phyloP scores from a whole-genome alignment of 2,113 vertebrate species.

The Clarias gariepinus region DNA sequence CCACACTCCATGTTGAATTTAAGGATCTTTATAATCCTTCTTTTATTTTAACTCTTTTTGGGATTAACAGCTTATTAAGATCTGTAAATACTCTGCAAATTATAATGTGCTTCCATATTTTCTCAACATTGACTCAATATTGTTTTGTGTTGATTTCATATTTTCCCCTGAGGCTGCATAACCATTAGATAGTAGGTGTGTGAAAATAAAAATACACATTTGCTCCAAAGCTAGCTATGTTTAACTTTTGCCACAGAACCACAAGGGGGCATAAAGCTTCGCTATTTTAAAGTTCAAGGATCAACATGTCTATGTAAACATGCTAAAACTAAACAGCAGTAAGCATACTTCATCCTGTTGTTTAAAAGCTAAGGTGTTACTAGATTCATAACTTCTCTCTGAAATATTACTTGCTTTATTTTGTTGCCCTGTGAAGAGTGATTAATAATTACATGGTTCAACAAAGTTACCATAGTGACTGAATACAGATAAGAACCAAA shows the following conservation, averaged over 20 bases:
- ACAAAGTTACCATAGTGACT: conserved; percentile 14
- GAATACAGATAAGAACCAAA: conserved; percentile 4
- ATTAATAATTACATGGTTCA: background rate
- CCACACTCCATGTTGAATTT: no score
- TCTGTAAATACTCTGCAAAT: no score
- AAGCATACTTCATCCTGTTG: conserved; percentile 47
- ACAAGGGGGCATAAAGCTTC: conserved; percentile 55
- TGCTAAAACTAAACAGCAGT: conserved; percentile 70
- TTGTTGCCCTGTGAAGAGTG: background rate
- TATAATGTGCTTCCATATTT: no score
- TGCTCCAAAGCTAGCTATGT: conserved; percentile 36
- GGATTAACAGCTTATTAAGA: no score
- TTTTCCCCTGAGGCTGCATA: background rate
- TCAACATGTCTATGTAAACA: conserved; percentile 66
- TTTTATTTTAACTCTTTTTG: no score
- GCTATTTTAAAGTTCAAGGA: conserved; percentile 73
- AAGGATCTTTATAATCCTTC: no score
- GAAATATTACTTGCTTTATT: conserved; percentile 7
- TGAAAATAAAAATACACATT: background rate
- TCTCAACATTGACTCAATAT: no score
- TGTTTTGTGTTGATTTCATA: no score
- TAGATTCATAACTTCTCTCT: background rate
- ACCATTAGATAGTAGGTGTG: background rate
- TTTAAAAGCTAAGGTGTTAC: background rate
- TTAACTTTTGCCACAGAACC: conserved; percentile 63